These are phyloP conservation scores for Zygothrica quintamaculata DNA, from an alignment of 2,888 invertebrate genomes.

Conservation along the genomic window DNA sequence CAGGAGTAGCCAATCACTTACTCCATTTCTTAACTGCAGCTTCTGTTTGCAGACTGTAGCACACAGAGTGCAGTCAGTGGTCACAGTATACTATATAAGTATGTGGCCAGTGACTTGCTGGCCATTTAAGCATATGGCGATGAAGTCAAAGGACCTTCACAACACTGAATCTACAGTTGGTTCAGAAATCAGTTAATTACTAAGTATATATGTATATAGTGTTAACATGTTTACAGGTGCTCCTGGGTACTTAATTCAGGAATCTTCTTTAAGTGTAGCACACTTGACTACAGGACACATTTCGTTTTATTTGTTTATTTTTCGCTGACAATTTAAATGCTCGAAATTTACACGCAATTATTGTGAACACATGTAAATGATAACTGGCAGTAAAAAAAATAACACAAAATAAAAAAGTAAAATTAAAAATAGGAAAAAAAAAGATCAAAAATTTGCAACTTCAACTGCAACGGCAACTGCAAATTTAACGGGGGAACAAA, in stretches of 20 bases:
- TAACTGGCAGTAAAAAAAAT: constrained; percentile 21
- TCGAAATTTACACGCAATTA: constrained; percentile 67
- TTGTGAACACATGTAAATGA: constrained; percentile 50
- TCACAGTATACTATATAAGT: too few species aligned
- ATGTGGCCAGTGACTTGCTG: too few species aligned
- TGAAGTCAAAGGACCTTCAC: too few species aligned
- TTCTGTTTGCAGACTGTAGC: too few species aligned
- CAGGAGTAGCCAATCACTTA: too few species aligned
- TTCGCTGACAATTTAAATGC: constrained; percentile 43
- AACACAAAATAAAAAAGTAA: constrained; percentile 2
- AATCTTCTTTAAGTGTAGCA: constrained; percentile 18
- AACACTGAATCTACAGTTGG: too few species aligned
- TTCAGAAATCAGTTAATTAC: too few species aligned
- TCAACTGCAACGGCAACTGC: constrained; percentile 29
- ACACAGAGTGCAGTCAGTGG: too few species aligned
- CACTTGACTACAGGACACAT: constrained; percentile 9
- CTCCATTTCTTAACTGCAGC: too few species aligned
- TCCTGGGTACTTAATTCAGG: neutral
- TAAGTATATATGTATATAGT: neutral
- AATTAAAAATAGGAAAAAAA: too few species aligned
- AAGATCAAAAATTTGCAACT: constrained; percentile 12
- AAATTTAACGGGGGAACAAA: constrained; percentile 9
- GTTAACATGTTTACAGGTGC: neutral
- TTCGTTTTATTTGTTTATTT: constrained; percentile 18
- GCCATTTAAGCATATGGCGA: too few species aligned